Conservation (phyloP, 2,113 vertebrate species). For the Progne subis region DNA sequence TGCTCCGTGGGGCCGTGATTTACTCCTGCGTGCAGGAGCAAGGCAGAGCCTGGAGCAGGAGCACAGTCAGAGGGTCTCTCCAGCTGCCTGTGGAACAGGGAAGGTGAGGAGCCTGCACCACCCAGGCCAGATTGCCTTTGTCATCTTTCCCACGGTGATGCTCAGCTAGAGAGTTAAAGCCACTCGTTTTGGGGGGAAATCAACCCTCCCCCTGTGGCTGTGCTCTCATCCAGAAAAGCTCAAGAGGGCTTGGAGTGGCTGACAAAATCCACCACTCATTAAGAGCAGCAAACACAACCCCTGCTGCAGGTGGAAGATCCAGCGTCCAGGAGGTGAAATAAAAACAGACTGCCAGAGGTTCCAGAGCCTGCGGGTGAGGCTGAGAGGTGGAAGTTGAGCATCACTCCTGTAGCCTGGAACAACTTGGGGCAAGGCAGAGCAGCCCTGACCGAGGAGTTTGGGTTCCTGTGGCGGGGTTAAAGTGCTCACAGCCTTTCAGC, state of each 20-base stretch:
- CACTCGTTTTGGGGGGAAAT: background rate
- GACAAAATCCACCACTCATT: background rate
- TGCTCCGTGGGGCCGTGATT: background rate
- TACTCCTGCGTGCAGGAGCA: background rate
- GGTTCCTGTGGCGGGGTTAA: background rate
- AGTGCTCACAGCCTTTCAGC: background rate
- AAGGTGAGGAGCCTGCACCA: background rate
- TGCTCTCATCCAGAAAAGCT: background rate
- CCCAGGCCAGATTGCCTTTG: background rate
- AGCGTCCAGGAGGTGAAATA: background rate
- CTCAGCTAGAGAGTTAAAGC: background rate
- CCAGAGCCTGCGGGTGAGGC: background rate
- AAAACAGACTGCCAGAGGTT: background rate
- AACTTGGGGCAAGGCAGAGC: background rate
- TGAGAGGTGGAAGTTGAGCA: background rate
- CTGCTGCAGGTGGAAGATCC: background rate
- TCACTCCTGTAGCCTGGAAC: background rate
- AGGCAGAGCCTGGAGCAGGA: background rate
- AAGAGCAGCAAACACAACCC: background rate
- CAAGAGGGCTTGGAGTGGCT: background rate
- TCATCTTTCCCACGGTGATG: background rate
- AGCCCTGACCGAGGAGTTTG: background rate
- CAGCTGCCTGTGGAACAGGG: background rate
- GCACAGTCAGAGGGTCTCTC: background rate
- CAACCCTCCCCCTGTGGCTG: background rate